These are phyloP conservation scores for Enteromius anoplus DNA, from an alignment of 2,797 vertebrate species.

Conservation along the genomic window DNA sequence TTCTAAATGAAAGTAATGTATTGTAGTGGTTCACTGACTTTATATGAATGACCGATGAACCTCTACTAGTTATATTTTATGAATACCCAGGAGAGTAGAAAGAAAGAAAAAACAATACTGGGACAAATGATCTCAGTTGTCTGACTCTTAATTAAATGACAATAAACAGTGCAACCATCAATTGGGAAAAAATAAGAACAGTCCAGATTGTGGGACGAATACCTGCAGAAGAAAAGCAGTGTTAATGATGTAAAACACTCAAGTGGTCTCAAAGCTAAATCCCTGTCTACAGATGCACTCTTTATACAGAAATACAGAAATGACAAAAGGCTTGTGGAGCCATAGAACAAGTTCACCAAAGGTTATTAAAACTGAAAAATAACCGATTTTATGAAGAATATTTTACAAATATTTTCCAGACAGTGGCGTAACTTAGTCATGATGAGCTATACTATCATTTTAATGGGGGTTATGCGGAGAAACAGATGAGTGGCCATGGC, in stretches of 20 bases:
- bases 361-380: too few relatives aligned
- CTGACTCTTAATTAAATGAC: neutral
- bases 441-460: too few relatives aligned
- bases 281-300: neutral
- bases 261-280: neutral
- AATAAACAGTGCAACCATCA: constrained; percentile 17
- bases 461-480: too few relatives aligned
- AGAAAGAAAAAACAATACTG: neutral
- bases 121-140: neutral
- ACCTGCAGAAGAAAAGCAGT: constrained; percentile 65
- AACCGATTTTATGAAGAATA: too few relatives aligned
- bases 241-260: constrained; percentile 21
- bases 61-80: neutral
- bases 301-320: too few relatives aligned
- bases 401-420: too few relatives aligned
- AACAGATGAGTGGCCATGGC: too few relatives aligned
- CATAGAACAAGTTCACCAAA: too few relatives aligned
- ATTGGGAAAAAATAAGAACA: constrained; percentile 43
- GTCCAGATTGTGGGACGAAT: constrained; percentile 46
- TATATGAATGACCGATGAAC: too few relatives aligned
- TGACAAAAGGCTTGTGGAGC: too few relatives aligned
- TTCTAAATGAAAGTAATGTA: neutral
- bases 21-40: neutral
- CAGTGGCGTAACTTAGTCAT: too few relatives aligned
- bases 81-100: neutral